These are phyloP conservation scores for Lepidocyrtoides sp. DNA, from an alignment of 2,888 invertebrate genomes.

Conservation along the genomic window DNA sequence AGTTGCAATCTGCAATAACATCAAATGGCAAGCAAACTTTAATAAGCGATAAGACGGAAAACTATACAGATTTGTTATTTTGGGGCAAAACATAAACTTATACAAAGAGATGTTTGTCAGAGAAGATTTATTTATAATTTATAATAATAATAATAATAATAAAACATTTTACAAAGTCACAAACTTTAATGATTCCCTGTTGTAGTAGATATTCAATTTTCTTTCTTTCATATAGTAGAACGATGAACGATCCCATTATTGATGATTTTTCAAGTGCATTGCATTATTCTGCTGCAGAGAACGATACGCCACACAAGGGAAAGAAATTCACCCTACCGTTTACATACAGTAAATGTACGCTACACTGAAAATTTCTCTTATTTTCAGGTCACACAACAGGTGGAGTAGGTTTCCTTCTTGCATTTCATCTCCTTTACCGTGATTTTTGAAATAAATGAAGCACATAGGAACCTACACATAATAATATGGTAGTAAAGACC, in stretches of 20 bases:
- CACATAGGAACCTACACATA: neutral
- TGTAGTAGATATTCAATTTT: neutral
- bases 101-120: constrained; percentile 18
- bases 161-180: constrained; percentile 35
- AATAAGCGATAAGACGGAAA: constrained; percentile 9
- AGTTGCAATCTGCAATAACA: constrained; percentile 1
- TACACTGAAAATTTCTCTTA: neutral
- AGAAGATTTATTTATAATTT: constrained; percentile 9
- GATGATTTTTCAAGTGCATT: too few relatives aligned
- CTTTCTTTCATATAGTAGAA: too few relatives aligned
- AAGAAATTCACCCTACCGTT: neutral
- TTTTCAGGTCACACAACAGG: constrained; percentile 39
- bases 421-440: constrained; percentile 1
- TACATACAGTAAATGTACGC: neutral
- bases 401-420: constrained; percentile 24
- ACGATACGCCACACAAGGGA: neutral
- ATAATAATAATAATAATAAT: constrained; percentile 17
- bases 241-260: neutral
- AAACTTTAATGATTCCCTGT: neutral
- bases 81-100: neutral
- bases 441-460: neutral
- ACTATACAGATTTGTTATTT: constrained; percentile 36
- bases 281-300: too few relatives aligned
- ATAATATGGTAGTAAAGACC: neutral
- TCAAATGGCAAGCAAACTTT: neutral